Percentiles rank a stretch among this genome's conserved stretches.
These are phyloP conservation scores for Macropodus opercularis DNA, from an alignment of 2,797 vertebrate genomes.

Conservation along the genomic window DNA sequence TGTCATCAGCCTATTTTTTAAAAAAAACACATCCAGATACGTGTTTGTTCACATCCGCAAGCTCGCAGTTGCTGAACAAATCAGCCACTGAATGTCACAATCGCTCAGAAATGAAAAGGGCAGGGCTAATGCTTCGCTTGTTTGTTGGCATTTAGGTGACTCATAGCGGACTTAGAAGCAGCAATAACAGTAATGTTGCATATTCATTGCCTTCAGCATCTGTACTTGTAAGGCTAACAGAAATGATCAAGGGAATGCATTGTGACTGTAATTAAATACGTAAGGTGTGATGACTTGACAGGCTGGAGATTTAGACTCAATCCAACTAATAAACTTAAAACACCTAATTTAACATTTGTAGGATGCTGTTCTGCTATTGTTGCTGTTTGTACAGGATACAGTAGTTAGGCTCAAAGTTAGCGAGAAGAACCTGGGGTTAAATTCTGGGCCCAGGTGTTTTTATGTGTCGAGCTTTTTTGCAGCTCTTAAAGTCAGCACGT, in stretches of 20 bases:
- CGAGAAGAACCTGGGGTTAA: too few relatives aligned
- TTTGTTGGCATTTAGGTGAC: conserved; percentile 14
- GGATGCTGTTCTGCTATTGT: too few relatives aligned
- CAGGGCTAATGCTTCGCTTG: neutral
- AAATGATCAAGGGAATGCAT: conserved; percentile 6
- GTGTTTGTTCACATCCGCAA: conserved; percentile 5
- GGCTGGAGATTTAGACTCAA: too few relatives aligned
- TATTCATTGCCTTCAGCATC: conserved; percentile 2
- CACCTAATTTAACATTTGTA: too few relatives aligned
- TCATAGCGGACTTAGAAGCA: neutral
- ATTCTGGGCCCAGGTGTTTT: too few relatives aligned
- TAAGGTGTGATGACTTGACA: conserved; percentile 5
- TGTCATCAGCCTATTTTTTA: conserved; percentile 22
- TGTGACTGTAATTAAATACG: conserved; percentile 13
- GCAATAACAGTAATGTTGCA: neutral
- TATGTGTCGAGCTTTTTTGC: too few relatives aligned
- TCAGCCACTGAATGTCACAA: conserved; percentile 6
- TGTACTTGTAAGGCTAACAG: neutral
- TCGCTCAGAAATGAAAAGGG: conserved; percentile 9
- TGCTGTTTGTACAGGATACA: too few relatives aligned
- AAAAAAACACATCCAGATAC: neutral
- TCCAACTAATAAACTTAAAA: too few relatives aligned
- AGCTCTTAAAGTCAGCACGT: too few relatives aligned
- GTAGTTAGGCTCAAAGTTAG: too few relatives aligned
- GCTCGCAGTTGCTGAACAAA: neutral